Evolutionary conservation across 2,888 invertebrate species (phyloP).

Genomic region (Aleiodes leptofemur): DNA sequence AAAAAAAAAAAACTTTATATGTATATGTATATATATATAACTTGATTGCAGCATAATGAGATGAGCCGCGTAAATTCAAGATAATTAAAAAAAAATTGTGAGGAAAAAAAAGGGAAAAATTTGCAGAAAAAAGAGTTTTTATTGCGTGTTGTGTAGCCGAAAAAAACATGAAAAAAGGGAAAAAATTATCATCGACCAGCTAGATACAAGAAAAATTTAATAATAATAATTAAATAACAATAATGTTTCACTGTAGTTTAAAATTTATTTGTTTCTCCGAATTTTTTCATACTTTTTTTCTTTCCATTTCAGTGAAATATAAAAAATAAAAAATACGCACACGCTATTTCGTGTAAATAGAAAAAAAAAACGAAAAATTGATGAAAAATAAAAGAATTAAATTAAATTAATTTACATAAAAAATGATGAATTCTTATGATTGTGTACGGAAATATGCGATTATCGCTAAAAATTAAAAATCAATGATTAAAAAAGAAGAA

Average conservation of each 20-base stretch:
- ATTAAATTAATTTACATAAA: conserved; percentile 31
- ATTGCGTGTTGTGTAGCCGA: conserved; percentile 36
- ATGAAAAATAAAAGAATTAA: conserved; percentile 19
- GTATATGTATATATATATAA: conserved; percentile 34
- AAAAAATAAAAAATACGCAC: conserved; percentile 40
- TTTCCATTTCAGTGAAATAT: conserved; percentile 3
- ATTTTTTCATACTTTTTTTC: conserved; percentile 19
- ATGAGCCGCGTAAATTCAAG: conserved; percentile 30
- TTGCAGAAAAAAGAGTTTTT: conserved; percentile 13
- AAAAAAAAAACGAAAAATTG: conserved; percentile 23
- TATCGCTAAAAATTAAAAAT: conserved; percentile 39
- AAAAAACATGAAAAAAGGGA: neutral
- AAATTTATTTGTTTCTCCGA: conserved; percentile 14
- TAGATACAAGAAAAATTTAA: neutral
- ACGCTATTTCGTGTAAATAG: conserved; percentile 46
- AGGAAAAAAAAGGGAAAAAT: too few relatives aligned
- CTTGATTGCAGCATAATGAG: conserved; percentile 31
- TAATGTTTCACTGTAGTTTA: conserved; percentile 22
- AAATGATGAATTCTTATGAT: conserved; percentile 5
- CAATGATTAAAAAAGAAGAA: neutral
- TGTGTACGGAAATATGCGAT: conserved; percentile 37
- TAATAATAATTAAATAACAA: conserved; percentile 14
- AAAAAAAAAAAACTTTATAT: neutral
- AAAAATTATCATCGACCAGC: conserved; percentile 19
- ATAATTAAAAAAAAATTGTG: conserved; percentile 35